Evolutionary conservation across 92 coral and sea anemone genomes (phyloP).

Genomic region (Montipora capitata): DNA sequence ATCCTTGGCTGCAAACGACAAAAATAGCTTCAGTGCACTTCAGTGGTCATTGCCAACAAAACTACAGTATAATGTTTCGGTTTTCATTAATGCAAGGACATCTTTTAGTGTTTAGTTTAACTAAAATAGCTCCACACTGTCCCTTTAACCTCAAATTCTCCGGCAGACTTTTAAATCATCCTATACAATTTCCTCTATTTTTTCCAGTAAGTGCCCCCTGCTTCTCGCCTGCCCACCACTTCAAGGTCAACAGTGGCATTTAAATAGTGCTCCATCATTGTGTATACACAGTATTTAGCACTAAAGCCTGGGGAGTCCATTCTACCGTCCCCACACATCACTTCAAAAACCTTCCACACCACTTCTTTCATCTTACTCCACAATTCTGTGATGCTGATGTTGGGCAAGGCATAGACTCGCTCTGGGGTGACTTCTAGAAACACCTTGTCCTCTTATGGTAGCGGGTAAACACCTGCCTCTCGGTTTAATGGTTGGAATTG

Average conservation of each 20-base stretch:
- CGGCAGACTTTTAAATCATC: neutral
- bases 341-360: conserved; percentile 47
- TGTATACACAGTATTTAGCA: conserved; percentile 61
- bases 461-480: no score
- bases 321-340: conserved; percentile 58
- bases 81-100: no score
- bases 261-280: conserved; percentile 57
- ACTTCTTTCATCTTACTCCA: conserved; percentile 46
- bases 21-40: no score
- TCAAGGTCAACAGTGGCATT: conserved; percentile 45
- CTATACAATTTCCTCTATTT: conserved; percentile 18
- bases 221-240: conserved; percentile 54
- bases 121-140: conserved; percentile 1
- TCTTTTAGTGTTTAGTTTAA: no score
- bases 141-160: conserved; percentile 28
- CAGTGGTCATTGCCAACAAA: no score
- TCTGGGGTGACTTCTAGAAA: no score
- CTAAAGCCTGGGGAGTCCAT: conserved; percentile 46
- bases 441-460: no score
- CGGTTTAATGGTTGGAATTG: no score
- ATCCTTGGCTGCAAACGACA: no score
- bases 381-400: conserved; percentile 1
- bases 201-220: conserved; percentile 66
- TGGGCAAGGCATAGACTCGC: conserved; percentile 36
- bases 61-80: no score